These are phyloP conservation scores for Papilio helenus DNA, from an alignment of 1,140 invertebrate genomes.

Conservation along the genomic window DNA sequence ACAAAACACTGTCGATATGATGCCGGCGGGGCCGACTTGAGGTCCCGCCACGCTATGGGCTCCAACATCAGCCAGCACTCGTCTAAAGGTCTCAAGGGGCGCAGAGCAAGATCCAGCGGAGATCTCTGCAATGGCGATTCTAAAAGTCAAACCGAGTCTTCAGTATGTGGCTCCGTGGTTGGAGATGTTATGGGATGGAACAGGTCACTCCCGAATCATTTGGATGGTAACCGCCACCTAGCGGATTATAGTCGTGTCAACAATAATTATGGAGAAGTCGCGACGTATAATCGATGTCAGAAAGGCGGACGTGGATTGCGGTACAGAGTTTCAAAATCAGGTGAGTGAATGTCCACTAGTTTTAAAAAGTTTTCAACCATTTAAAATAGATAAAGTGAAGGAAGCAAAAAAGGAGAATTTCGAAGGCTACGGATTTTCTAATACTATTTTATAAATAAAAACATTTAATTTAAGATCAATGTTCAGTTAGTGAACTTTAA, in stretches of 20 bases:
- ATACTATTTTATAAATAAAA: not conserved
- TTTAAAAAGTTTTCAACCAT: too few relatives aligned
- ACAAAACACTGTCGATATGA: conserved; percentile 64
- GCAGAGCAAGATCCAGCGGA: conserved; percentile 88
- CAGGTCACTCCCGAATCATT: conserved; percentile 87
- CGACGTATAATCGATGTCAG: conserved; percentile 83
- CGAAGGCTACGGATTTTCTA: not conserved
- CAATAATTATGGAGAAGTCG: conserved; percentile 85
- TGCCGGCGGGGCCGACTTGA: conserved; percentile 73
- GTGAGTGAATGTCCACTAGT: conserved; percentile 56
- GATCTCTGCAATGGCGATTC: conserved; percentile 88
- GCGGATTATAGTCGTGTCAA: conserved; percentile 84
- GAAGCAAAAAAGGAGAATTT: not conserved
- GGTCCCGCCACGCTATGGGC: conserved; percentile 85
- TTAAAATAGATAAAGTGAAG: too few relatives aligned
- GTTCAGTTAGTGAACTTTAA: conserved; percentile 1
- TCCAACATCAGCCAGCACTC: conserved; percentile 89
- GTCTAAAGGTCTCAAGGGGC: conserved; percentile 86
- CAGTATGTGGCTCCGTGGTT: conserved; percentile 77
- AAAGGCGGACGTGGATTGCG: conserved; percentile 82
- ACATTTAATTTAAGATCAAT: not conserved
- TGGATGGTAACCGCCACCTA: conserved; percentile 85
- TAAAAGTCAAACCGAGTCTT: conserved; percentile 87
- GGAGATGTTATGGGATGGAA: conserved; percentile 79
- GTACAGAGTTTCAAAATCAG: conserved; percentile 80